These are phyloP conservation scores for Ploceus nigricollis DNA, from an alignment of 2,113 vertebrate genomes.

Conservation along the genomic window DNA sequence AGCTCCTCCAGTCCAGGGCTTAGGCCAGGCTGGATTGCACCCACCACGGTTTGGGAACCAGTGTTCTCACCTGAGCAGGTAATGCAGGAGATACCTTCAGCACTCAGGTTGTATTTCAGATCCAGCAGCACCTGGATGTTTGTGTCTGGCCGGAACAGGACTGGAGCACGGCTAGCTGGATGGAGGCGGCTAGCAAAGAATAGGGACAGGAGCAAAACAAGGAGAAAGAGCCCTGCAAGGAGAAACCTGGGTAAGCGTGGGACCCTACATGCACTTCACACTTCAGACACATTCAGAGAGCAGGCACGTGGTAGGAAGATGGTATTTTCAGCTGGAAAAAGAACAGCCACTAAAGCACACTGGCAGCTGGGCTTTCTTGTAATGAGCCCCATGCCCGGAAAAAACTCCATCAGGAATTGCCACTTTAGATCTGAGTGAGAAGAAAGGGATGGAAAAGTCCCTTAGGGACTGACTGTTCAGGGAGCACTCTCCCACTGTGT, in stretches of 20 bases:
- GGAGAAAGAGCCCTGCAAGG: conserved; percentile 82
- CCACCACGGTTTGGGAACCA: not conserved
- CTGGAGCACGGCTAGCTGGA: conserved; percentile 89
- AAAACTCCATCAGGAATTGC: not conserved
- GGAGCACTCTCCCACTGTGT: not conserved
- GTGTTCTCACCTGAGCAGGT: conserved; percentile 90
- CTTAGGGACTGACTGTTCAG: not conserved
- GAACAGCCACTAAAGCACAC: not conserved
- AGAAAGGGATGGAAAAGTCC: not conserved
- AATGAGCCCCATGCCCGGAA: not conserved
- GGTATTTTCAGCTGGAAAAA: not conserved
- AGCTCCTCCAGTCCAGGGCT: not conserved
- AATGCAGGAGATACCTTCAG: conserved; percentile 93
- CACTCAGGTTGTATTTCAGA: conserved; percentile 94
- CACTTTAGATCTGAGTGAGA: not conserved
- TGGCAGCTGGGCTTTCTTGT: not conserved
- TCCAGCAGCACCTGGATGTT: conserved; percentile 95
- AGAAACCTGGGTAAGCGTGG: not conserved
- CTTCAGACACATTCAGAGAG: not conserved
- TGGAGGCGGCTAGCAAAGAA: conserved; percentile 88
- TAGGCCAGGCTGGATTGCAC: not conserved
- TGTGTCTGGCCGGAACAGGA: conserved; percentile 90
- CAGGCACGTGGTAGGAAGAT: not conserved
- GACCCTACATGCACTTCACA: not conserved
- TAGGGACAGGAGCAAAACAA: conserved; percentile 84